These are phyloP conservation scores for Hemibagrus wyckioides DNA, from an alignment of 2,113 vertebrate genomes.

Conservation along the genomic window DNA sequence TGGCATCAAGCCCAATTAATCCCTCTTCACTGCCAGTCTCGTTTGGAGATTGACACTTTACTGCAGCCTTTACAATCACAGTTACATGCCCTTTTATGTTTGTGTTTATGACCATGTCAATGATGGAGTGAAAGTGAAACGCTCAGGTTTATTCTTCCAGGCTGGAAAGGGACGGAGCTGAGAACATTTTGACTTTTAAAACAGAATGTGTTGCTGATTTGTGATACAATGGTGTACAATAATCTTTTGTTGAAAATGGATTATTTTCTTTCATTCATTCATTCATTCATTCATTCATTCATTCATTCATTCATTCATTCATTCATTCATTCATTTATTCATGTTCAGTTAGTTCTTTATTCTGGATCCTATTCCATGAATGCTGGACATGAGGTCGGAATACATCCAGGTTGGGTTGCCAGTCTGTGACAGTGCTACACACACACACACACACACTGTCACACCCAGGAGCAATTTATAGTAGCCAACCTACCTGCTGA, in stretches of 20 bases:
- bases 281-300: neutral
- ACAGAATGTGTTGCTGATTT: neutral
- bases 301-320: neutral
- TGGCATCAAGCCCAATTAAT: slow-evolving; percentile 42
- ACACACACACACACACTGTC: neutral
- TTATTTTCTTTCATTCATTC: neutral
- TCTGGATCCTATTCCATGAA: neutral
- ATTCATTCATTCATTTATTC: neutral
- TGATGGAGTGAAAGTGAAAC: slow-evolving; percentile 55
- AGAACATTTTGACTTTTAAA: slow-evolving; percentile 14
- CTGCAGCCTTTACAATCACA: slow-evolving; percentile 36
- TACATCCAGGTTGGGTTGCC: neutral
- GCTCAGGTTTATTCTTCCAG: slow-evolving; percentile 66
- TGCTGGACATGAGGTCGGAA: neutral
- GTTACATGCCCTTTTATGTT: slow-evolving; percentile 64
- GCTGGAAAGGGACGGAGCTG: slow-evolving; percentile 6
- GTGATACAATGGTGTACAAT: neutral
- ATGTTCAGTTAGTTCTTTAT: neutral
- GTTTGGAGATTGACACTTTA: slow-evolving; percentile 41
- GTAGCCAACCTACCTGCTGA: neutral
- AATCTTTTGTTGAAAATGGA: neutral
- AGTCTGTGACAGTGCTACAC: neutral
- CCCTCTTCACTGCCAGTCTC: slow-evolving; percentile 4
- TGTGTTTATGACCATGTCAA: slow-evolving; percentile 62
- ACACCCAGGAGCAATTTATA: neutral